These are phyloP conservation scores for Ictalurus furcatus DNA, from an alignment of 2,113 vertebrate species.

Conservation along the genomic window DNA sequence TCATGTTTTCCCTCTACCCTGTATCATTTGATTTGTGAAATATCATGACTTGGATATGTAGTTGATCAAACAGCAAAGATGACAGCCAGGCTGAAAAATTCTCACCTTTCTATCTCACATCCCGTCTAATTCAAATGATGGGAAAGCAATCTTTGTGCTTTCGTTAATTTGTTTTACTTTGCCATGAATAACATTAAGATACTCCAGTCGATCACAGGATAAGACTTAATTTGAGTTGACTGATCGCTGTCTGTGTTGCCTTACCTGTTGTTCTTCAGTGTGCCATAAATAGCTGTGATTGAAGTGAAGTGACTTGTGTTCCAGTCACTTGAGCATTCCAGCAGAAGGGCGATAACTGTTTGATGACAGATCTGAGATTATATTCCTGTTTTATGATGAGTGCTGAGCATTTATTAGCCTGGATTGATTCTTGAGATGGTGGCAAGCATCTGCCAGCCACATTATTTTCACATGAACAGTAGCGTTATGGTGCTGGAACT, in stretches of 20 bases:
- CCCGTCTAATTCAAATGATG: background rate
- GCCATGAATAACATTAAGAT: slow-evolving; percentile 22
- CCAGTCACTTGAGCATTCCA: background rate
- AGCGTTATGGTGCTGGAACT: too few species aligned
- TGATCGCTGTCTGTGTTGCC: background rate
- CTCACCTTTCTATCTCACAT: background rate
- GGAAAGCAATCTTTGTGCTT: slow-evolving; percentile 3
- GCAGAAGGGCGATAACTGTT: background rate
- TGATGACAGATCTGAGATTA: background rate
- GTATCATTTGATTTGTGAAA: background rate
- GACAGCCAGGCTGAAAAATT: background rate
- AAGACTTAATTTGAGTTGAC: slow-evolving; percentile 22
- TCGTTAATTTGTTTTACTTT: slow-evolving; percentile 28
- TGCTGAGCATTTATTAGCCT: slow-evolving; percentile 15
- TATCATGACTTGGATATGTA: background rate
- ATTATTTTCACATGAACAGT: background rate
- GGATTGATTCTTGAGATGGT: background rate
- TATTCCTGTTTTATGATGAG: background rate
- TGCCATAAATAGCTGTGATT: background rate
- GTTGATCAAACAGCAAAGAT: background rate
- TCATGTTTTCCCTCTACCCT: background rate
- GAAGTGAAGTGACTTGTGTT: background rate
- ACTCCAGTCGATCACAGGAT: slow-evolving; percentile 1
- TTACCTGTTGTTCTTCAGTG: background rate
- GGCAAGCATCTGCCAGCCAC: background rate